phyloP scores from a whole-genome alignment of 2,797 vertebrate species.

The Typhlichthys eigenmanni region DNA sequence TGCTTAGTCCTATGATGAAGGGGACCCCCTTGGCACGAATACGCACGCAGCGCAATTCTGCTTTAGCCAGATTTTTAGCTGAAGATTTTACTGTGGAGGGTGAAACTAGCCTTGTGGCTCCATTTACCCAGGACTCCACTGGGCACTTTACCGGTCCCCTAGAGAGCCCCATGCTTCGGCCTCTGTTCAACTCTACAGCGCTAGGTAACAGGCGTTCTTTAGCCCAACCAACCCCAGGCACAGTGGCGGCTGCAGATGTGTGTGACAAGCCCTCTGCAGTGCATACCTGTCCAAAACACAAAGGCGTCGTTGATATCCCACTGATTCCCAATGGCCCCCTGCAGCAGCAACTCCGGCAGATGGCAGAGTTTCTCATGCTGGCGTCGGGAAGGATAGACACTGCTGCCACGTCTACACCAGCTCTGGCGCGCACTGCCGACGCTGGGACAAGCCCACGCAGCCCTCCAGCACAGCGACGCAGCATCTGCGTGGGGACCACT shows the following conservation, averaged over 20 bases:
- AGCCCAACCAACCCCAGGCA: slow-evolving; percentile 13
- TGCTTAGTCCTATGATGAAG: slow-evolving; percentile 47
- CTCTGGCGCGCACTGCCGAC: slow-evolving; percentile 9
- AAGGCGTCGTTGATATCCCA: slow-evolving; percentile 28
- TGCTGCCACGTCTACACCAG: slow-evolving; percentile 2
- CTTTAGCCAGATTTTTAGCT: slow-evolving; percentile 17
- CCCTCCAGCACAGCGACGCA: slow-evolving; percentile 43
- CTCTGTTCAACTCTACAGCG: slow-evolving; percentile 75
- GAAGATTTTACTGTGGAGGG: slow-evolving; percentile 35
- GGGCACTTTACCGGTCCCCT: slow-evolving; percentile 55
- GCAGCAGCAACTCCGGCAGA: slow-evolving; percentile 77
- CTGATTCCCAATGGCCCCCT: slow-evolving; percentile 63
- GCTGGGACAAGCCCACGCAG: neutral
- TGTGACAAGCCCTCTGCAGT: slow-evolving; percentile 5
- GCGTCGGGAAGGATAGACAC: slow-evolving; percentile 66
- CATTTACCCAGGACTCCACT: neutral
- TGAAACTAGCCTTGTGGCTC: slow-evolving; percentile 38
- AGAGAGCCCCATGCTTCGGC: slow-evolving; percentile 70
- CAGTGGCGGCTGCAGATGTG: slow-evolving; percentile 9
- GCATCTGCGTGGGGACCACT: slow-evolving; percentile 64
- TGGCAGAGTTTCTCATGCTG: slow-evolving; percentile 76
- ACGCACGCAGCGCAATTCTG: slow-evolving; percentile 4
- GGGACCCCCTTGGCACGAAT: slow-evolving; percentile 34
- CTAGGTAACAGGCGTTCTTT: slow-evolving; percentile 26
- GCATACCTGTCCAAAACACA: slow-evolving; percentile 21